These are phyloP conservation scores for Procapra przewalskii DNA, from an alignment of 2,113 vertebrate species.

Conservation along the genomic window DNA sequence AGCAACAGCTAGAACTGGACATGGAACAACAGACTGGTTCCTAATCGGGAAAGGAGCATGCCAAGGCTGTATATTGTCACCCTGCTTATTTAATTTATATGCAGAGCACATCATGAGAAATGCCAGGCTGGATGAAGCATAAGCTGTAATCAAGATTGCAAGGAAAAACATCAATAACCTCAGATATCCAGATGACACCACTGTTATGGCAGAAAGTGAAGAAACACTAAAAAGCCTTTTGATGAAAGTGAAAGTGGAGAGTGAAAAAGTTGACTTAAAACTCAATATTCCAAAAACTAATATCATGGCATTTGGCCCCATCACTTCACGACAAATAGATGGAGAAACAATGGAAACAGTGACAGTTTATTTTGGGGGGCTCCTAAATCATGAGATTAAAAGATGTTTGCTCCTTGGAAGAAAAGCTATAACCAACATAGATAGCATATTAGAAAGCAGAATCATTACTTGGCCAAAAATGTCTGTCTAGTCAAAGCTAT, in stretches of 20 bases:
- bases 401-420: background rate
- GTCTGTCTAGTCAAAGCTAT: background rate
- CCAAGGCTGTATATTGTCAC: background rate
- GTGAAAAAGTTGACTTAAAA: background rate
- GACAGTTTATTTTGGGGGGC: accelerated
- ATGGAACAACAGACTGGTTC: background rate
- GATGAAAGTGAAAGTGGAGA: background rate
- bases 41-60: background rate
- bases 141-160: background rate
- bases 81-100: background rate
- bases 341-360: background rate
- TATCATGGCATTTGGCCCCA: background rate
- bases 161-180: background rate
- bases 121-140: background rate
- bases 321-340: background rate
- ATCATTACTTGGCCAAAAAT: background rate
- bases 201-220: background rate
- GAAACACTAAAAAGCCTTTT: background rate
- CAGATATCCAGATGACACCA: background rate
- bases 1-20: background rate
- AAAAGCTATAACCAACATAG: background rate
- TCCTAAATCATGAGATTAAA: background rate
- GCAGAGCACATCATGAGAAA: background rate
- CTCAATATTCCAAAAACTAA: background rate
- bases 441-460: background rate